A percentile compares a stretch with the other conserved stretches of the same genome.
Conservation (phyloP, 2,797 vertebrate species). For the Carduelis carduelis region DNA sequence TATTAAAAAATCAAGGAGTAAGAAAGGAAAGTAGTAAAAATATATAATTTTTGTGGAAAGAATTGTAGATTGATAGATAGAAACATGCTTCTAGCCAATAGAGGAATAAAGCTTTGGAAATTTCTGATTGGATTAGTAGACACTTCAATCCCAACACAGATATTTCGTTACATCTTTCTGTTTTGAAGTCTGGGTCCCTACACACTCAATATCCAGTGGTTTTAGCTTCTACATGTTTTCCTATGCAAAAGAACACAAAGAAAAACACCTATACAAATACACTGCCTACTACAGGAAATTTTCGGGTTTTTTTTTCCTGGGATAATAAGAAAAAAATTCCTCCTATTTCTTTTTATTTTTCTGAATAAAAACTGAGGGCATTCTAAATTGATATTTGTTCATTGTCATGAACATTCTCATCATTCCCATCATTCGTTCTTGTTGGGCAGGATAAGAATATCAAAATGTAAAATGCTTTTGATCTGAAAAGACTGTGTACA, state of each 20-base stretch:
- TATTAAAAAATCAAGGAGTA: background rate
- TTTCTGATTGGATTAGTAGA: background rate
- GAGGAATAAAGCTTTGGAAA: background rate
- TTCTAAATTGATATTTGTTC: background rate
- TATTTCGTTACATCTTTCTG: background rate
- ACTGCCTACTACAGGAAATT: background rate
- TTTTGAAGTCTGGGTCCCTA: background rate
- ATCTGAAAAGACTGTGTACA: background rate
- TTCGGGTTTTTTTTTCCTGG: background rate
- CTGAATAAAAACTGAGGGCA: background rate
- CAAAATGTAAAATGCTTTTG: background rate
- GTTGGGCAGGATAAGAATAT: background rate
- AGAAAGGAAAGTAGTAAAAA: background rate
- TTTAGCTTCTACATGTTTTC: background rate
- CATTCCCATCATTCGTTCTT: background rate
- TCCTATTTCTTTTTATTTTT: too few species aligned
- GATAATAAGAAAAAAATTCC: background rate
- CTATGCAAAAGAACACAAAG: background rate
- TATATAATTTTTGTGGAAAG: background rate
- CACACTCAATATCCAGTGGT: background rate
- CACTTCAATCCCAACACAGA: background rate
- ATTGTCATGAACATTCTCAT: background rate
- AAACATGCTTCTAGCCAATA: background rate
- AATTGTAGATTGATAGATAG: background rate
- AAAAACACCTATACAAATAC: background rate